phyloP scores from a whole-genome alignment of 2,113 vertebrate genomes.

The Triplophysa rosa region DNA sequence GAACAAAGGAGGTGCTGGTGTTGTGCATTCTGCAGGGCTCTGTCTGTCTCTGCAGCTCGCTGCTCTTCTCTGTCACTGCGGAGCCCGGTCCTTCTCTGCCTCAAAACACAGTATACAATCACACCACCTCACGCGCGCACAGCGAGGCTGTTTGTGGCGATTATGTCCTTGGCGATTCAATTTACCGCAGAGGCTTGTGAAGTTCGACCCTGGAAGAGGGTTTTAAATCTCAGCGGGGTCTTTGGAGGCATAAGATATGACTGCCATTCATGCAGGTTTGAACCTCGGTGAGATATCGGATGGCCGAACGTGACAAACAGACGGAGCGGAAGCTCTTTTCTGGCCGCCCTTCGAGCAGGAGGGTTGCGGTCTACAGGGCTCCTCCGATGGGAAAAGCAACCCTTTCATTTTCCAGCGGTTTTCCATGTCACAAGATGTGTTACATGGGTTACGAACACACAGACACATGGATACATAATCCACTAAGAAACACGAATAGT shows the following conservation, averaged over 20 bases:
- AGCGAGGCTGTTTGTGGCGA: constrained; percentile 8
- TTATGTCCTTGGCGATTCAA: constrained; percentile 39
- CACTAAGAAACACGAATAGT: neutral
- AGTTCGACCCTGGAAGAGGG: constrained; percentile 23
- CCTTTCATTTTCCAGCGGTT: neutral
- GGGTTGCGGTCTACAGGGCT: neutral
- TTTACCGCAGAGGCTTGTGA: constrained; percentile 23
- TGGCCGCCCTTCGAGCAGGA: neutral
- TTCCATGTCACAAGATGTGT: neutral
- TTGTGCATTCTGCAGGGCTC: constrained; percentile 55
- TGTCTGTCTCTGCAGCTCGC: constrained; percentile 45
- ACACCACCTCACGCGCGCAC: constrained; percentile 9
- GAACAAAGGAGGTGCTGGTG: constrained; percentile 57
- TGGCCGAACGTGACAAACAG: neutral
- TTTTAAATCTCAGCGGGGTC: constrained; percentile 14
- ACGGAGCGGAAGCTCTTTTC: neutral
- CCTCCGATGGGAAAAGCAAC: constrained; percentile 2
- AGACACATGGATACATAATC: constrained; percentile 6
- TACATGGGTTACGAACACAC: neutral
- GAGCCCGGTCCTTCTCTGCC: constrained; percentile 27
- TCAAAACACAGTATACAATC: constrained; percentile 27
- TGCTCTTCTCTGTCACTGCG: constrained; percentile 26
- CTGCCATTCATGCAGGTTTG: neutral
- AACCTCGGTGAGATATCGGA: constrained; percentile 2
- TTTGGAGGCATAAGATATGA: neutral